A percentile compares a stretch with the other conserved stretches of the same genome.
These are phyloP conservation scores for Drosophila differens DNA, from an alignment of 2,888 invertebrate species.

Conservation along the genomic window DNA sequence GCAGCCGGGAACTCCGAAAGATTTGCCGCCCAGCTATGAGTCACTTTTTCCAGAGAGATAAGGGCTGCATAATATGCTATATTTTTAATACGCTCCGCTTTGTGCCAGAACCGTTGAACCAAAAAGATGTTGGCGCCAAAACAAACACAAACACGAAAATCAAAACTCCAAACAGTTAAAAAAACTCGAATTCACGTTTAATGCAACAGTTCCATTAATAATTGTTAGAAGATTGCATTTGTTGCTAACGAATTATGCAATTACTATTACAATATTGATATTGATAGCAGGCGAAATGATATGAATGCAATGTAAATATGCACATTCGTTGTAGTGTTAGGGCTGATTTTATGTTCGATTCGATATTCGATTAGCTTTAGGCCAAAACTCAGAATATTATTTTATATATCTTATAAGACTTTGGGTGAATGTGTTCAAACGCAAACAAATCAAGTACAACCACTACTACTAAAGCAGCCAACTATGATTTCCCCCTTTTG, in stretches of 20 bases:
- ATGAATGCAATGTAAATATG: constrained; percentile 53
- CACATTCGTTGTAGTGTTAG: constrained; percentile 43
- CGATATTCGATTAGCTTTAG: constrained; percentile 38
- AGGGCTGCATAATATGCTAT: constrained; percentile 36
- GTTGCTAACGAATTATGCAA: constrained; percentile 2
- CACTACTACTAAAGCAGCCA: neutral
- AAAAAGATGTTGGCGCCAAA: constrained; percentile 39
- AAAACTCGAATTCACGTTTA: constrained; percentile 22
- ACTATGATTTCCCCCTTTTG: constrained; percentile 14
- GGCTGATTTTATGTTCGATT: constrained; percentile 43
- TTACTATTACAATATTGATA: constrained; percentile 19
- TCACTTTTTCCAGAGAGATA: constrained; percentile 84
- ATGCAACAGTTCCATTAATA: constrained; percentile 40
- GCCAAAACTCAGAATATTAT: constrained; percentile 27
- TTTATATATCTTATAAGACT: constrained; percentile 38
- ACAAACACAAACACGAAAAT: neutral
- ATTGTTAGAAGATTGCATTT: constrained; percentile 19
- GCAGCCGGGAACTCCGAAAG: constrained; percentile 82
- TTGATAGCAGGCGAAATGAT: constrained; percentile 7
- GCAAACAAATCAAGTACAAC: constrained; percentile 47
- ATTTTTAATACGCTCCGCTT: constrained; percentile 45
- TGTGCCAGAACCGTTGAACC: constrained; percentile 66
- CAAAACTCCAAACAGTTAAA: constrained; percentile 18
- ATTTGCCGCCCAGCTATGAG: constrained; percentile 84
- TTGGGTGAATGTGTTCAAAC: constrained; percentile 51